A percentile compares a stretch with the other conserved stretches of the same genome.
These are phyloP conservation scores for Ondatra zibethicus DNA, from an alignment of 2,113 vertebrate genomes.

Conservation along the genomic window DNA sequence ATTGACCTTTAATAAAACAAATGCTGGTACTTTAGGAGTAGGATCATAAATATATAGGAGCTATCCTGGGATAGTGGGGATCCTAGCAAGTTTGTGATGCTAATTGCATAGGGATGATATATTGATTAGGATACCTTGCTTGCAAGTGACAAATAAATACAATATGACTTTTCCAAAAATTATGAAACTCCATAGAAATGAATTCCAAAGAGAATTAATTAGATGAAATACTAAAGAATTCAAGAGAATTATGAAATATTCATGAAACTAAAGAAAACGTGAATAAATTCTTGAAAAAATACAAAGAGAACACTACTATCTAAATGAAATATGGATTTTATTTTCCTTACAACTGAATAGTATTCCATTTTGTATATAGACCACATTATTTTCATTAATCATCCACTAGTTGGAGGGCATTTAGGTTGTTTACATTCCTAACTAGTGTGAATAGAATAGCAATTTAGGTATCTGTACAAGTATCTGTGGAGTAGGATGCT, in stretches of 20 bases:
- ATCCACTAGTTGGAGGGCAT: not conserved
- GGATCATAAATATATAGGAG: not conserved
- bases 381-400: not conserved
- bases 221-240: not conserved
- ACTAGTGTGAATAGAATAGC: not conserved
- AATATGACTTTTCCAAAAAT: not conserved
- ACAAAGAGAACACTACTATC: not conserved
- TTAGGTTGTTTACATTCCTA: not conserved
- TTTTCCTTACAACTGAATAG: not conserved
- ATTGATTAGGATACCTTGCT: conserved; percentile 24
- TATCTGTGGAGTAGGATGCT: not conserved
- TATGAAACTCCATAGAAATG: not conserved
- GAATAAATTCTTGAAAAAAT: not conserved
- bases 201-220: not conserved
- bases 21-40: conserved; percentile 10
- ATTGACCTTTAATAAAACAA: not conserved
- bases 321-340: not conserved
- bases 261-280: not conserved
- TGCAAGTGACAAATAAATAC: conserved; percentile 6
- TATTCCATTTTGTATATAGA: not conserved
- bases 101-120: not conserved
- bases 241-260: not conserved
- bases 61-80: not conserved
- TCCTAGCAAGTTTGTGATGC: not conserved
- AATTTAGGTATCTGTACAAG: not conserved